Evolutionary conservation across 53 echinoderm and acorn worm species (phyloP), one percentile per base, ranked within the genome.

Genomic region (Pentamera pediparva): DNA sequence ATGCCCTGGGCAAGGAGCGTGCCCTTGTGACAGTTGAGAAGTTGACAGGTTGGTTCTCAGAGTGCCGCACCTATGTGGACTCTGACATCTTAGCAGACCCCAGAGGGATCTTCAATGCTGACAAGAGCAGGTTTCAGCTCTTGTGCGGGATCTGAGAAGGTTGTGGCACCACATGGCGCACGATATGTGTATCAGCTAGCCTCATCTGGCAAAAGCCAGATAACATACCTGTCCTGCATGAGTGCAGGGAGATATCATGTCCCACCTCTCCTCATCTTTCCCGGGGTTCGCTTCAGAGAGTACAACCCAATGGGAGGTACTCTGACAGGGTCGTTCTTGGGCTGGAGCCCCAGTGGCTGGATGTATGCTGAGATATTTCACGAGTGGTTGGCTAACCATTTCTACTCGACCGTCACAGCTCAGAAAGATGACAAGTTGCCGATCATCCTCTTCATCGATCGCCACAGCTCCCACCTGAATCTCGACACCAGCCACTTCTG

Each of bases 321-420:
- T 4, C 50, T 2, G 3, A 22, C 3, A 4, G 50, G 50, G n/a
- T 50, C 50, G 22, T 50, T 50, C 22, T 22, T 50, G 22, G 8
- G 50, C 30, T 59, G 47, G 61, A 76, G 70, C 12, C 59, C 24
- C 13, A 78, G 49, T 40, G 78, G 84, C 0, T 77, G 78, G 84
- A 78, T 84, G 2, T 52, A 84, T 39, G 39, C 70, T 1, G 62
- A 45, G 15, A 15, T 41, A 41, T 41, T 41, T 41, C 15, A 10
- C 15, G 43, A 41, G 15, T 41, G 43, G 43, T 41, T 41, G 15
- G 43, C 43, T 15, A 41, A 41, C 43, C 43, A 41, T 10, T 41
- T 41, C 15, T 41, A 10, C 43, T 15, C 43, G 9, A 41, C 43
- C 15, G 43, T 41, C 43, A 10, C 43, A 10, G 8, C 43, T 15